A percentile compares a stretch with the other conserved stretches of the same genome.
These are phyloP conservation scores for Actinia tenebrosa DNA, from an alignment of 64 coral and sea anemone species.

Conservation along the genomic window DNA sequence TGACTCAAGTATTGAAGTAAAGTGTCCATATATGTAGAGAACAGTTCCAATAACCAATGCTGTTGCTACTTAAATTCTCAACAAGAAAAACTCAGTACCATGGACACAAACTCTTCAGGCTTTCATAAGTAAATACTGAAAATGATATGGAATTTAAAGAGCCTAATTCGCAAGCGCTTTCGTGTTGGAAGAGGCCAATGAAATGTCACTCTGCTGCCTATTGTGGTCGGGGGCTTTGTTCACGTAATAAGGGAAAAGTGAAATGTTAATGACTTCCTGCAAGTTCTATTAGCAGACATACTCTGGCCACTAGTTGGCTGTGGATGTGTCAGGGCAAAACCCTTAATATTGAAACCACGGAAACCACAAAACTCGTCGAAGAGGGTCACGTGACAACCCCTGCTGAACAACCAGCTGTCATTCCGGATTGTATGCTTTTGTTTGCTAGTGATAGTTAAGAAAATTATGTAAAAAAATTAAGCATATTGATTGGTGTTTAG, in stretches of 20 bases:
- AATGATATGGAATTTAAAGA: slow-evolving; percentile 19
- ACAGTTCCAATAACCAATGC: not conserved
- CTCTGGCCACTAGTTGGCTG: not conserved
- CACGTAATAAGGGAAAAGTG: slow-evolving; percentile 88
- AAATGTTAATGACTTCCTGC: slow-evolving; percentile 96
- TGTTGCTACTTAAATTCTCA: slow-evolving; percentile 12
- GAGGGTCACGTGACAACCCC: slow-evolving; percentile 22
- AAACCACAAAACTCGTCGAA: slow-evolving; percentile 27
- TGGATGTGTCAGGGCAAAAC: slow-evolving; percentile 25
- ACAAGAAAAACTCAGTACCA: slow-evolving; percentile 6
- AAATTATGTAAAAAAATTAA: slow-evolving; percentile 8
- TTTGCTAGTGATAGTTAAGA: slow-evolving; percentile 8
- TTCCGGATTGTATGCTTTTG: slow-evolving; percentile 17
- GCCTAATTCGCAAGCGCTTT: not conserved
- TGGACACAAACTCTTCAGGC: slow-evolving; percentile 8
- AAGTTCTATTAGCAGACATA: slow-evolving; percentile 20
- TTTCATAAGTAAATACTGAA: slow-evolving; percentile 13
- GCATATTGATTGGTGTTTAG: slow-evolving; percentile 22
- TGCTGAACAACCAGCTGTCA: slow-evolving; percentile 18
- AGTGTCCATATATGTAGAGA: slow-evolving; percentile 5
- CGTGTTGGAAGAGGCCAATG: slow-evolving; percentile 7
- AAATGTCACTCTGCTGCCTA: slow-evolving; percentile 18
- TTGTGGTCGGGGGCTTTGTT: slow-evolving; percentile 73
- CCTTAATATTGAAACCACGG: slow-evolving; percentile 26
- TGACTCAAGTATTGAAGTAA: not conserved